Percentiles rank a stretch among this genome's conserved stretches.
Evolutionary conservation across 1,140 invertebrate species (phyloP).

Genomic region (Caenorhabditis tropicalis): DNA sequence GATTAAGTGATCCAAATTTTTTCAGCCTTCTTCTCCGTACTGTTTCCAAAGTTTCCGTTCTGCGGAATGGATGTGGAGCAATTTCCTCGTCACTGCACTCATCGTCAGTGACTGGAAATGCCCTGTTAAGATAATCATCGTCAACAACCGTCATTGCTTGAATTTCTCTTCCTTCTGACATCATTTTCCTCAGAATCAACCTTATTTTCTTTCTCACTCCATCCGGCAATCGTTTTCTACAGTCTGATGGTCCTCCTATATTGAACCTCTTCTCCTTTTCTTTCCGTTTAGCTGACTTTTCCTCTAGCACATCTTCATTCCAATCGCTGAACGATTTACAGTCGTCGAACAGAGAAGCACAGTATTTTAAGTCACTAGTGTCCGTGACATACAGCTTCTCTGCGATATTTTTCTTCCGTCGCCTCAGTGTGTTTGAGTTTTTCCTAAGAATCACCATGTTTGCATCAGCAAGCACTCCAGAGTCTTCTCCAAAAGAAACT

Average conservation of each 20-base stretch:
- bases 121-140: background rate
- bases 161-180: background rate
- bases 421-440: background rate
- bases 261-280: background rate
- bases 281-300: background rate
- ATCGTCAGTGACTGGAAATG: background rate
- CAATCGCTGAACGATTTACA: background rate
- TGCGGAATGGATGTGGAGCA: background rate
- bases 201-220: background rate
- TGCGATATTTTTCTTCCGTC: background rate
- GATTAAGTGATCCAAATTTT: background rate
- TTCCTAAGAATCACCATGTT: background rate
- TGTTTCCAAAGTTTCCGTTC: background rate
- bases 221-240: background rate
- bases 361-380: background rate
- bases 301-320: background rate
- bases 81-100: background rate
- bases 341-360: background rate
- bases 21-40: background rate
- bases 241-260: background rate
- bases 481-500: background rate
- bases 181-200: background rate
- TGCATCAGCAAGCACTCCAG: background rate
- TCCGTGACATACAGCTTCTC: background rate
- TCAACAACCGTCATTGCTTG: too few species aligned